phyloP scores from a whole-genome alignment of 2,113 vertebrate species.

The Monopterus albus region DNA sequence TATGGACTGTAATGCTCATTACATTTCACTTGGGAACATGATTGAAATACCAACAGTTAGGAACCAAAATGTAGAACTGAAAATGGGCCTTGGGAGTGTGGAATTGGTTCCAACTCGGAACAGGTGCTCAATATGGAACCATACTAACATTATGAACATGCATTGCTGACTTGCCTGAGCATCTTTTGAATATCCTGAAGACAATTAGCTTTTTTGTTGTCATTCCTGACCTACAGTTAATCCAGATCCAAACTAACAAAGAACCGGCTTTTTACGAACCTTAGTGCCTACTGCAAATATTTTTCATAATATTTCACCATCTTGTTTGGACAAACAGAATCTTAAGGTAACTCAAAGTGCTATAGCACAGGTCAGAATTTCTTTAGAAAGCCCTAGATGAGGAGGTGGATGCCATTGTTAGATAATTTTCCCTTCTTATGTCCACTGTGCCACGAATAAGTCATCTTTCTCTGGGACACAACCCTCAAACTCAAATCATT shows the following conservation, averaged over 20 bases:
- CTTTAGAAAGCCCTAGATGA: constrained; percentile 62
- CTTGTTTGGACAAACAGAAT: constrained; percentile 33
- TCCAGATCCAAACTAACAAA: neutral
- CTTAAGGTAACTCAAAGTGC: constrained; percentile 8
- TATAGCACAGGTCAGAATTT: constrained; percentile 46
- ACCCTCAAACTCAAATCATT: constrained; percentile 70
- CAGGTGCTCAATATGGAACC: too few relatives aligned
- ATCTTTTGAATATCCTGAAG: neutral
- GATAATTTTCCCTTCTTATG: constrained; percentile 64
- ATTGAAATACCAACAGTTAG: too few relatives aligned
- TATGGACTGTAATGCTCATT: too few relatives aligned
- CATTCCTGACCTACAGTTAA: neutral
- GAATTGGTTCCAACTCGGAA: too few relatives aligned
- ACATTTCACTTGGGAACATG: too few relatives aligned
- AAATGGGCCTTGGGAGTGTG: too few relatives aligned
- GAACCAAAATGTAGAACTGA: too few relatives aligned
- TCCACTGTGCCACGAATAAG: constrained; percentile 69
- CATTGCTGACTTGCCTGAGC: neutral
- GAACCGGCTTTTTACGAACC: neutral
- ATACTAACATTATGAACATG: neutral
- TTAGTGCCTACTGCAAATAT: neutral
- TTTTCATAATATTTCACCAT: neutral
- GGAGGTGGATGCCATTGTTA: constrained; percentile 36
- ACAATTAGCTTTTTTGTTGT: neutral
- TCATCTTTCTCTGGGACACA: constrained; percentile 68